Evolutionary conservation across 2,888 invertebrate species (phyloP), one percentile per base, ranked within the genome.

Genomic region (Leptinotarsa haldemani): DNA sequence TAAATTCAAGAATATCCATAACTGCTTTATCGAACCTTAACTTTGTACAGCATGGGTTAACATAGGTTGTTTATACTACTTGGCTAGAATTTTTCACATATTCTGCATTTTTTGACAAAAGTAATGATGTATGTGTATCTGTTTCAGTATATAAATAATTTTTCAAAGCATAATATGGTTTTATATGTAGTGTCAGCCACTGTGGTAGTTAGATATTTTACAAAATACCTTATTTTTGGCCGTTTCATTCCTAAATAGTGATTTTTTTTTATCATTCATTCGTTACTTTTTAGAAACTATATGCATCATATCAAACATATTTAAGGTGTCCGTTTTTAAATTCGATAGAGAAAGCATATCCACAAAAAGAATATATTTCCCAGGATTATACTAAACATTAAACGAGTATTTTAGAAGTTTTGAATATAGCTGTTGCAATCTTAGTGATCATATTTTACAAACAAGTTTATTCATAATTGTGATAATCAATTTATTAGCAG

Each of bases 401-500:
- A 52, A n/a, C 4, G 7, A 52, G n/a, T 52, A 52, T 18, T 52
- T 64, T 71, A 56, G 71, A 12, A 58, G 15, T 58, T 58, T 25
- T 13, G 22, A 9, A 22, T 16, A 9, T 9, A 58, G 3, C 69
- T 58, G 46, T 69, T 69, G 50, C 75, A 77, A 63, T 25, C 58
- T 58, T 56, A 74, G 73, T 47, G 79, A 79, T 9, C 74, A 70
- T 15, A 75, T 70, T 75, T 79, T 79, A 61, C 74, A 70, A 15
- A 80, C 74, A 22, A 76, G 72, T 74, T 80, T 79, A 58, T 77
- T 76, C 78, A 78, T 75, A 13, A 80, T 79, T n/a, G 77, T 66
- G n/a, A 78, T 67, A 12, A 80, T 73, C 2, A 77, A 77, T 71
- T 79, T 78, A 52, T 79, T 75, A 61, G 78, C 78, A 15, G 74